Percentiles rank a stretch among this genome's conserved stretches.
Conservation (phyloP, 2,113 vertebrate species). For the Daubentonia madagascariensis region DNA sequence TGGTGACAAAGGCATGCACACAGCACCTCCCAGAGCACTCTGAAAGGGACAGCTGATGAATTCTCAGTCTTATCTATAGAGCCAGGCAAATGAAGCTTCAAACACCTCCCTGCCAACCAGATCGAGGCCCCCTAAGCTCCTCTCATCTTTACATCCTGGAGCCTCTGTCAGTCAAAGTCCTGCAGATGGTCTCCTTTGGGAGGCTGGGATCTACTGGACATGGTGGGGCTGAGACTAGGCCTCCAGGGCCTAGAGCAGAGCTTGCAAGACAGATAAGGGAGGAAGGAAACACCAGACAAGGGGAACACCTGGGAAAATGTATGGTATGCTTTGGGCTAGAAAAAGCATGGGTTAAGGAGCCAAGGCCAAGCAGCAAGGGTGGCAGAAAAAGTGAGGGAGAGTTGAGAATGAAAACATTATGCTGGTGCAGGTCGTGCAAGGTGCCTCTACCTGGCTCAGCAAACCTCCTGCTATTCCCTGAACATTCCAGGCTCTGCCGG, state of each 20-base stretch:
- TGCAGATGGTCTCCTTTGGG: background rate
- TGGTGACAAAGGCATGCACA: too few relatives aligned
- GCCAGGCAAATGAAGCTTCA: background rate
- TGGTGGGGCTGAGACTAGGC: too few relatives aligned
- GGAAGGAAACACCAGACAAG: background rate
- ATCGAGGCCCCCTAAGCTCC: background rate
- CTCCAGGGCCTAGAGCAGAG: background rate
- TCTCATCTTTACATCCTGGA: background rate
- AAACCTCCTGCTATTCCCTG: background rate
- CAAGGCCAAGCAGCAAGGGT: background rate
- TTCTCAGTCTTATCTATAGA: background rate
- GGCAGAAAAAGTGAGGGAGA: background rate
- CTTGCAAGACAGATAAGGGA: background rate
- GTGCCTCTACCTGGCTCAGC: background rate
- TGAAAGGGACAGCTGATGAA: background rate
- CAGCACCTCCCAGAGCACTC: background rate
- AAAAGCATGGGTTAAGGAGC: background rate
- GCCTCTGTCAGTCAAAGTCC: background rate
- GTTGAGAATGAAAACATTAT: background rate
- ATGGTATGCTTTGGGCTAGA: background rate
- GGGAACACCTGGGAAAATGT: too few relatives aligned
- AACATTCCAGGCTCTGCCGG: background rate
- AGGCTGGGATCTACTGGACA: background rate
- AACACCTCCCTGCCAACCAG: background rate
- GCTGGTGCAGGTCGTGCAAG: background rate